Base-by-base conservation (phyloP, 1,140 invertebrate genomes). In the Andrena cerasifolii region DNA sequence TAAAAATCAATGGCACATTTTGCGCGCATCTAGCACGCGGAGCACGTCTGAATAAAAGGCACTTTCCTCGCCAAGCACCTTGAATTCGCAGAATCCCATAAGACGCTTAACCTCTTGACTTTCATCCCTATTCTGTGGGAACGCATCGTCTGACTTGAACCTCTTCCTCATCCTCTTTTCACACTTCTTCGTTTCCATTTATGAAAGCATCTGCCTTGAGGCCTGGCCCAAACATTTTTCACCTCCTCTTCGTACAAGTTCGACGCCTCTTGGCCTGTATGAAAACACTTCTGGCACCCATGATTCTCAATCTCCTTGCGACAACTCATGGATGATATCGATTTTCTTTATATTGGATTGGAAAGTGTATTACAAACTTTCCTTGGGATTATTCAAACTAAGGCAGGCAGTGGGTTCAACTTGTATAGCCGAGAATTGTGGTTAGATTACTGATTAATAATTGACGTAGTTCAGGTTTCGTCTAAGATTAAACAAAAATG, bases 1-100 rank as follows among this genome's bases (percentile, higher is more conserved):
- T 87, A 85, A 87, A 86, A 86, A 88, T 87, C 85, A 86, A 86
- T 85, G 83, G 70, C 53, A 62, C 65, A 78, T 86, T 87, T 78
- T 80, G n/a, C 79, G 74, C 66, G 45, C 45, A 72, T 18, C 81
- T 83, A 49, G 81, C 63, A 87, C 66, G 75, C 87, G 65, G 82
- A 56, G 74, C 86, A 86, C 87, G 86, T 88, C 84, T 66, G 51
- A 63, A 65, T 82, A 79, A 80, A 75, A 75, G 82, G 67, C 61
- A 79, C 79, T 84, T 79, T 77, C 63, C 66, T 40, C 84, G 53
- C 70, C 61, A 73, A 84, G 47, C 70, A 78, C 63, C 66, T 61
- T 66, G 59, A 72, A 82, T 68, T 81, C 82, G 53, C 36, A 21
- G 79, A 45, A 84, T 85, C 83, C 61, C 77, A 75, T 83, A 79